Conservation (phyloP, 2,113 vertebrate species). For the Podilymbus podiceps region DNA sequence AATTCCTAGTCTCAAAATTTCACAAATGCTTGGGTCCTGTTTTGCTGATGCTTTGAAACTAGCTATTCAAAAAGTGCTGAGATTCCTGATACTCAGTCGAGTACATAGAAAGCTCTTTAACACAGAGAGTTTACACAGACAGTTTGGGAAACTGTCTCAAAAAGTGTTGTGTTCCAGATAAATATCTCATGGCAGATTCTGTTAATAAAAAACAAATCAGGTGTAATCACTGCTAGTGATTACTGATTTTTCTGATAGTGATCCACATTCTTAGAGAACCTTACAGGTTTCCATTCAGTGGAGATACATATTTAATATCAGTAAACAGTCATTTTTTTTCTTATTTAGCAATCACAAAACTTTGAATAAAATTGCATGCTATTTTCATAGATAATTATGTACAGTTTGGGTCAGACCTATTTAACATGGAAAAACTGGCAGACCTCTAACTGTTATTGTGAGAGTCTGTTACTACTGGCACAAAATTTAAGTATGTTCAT, state of each 20-base stretch:
- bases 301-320: background rate
- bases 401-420: background rate
- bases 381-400: background rate
- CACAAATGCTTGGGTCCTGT: background rate
- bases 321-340: background rate
- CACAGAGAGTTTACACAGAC: background rate
- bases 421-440: conserved; percentile 51
- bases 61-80: background rate
- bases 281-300: background rate
- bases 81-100: background rate
- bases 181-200: background rate
- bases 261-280: background rate
- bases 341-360: background rate
- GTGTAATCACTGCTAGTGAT: background rate
- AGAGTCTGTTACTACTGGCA: conserved; percentile 21
- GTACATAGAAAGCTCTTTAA: background rate
- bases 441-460: conserved; percentile 14
- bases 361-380: background rate
- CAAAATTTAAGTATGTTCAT: conserved; percentile 29
- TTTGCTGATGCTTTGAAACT: background rate
- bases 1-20: conserved; percentile 6
- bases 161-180: background rate
- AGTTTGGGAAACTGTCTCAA: background rate
- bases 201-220: background rate
- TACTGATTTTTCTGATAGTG: background rate